These are phyloP conservation scores for Antheraea yamamai DNA, from an alignment of 2,888 invertebrate genomes.

Conservation along the genomic window DNA sequence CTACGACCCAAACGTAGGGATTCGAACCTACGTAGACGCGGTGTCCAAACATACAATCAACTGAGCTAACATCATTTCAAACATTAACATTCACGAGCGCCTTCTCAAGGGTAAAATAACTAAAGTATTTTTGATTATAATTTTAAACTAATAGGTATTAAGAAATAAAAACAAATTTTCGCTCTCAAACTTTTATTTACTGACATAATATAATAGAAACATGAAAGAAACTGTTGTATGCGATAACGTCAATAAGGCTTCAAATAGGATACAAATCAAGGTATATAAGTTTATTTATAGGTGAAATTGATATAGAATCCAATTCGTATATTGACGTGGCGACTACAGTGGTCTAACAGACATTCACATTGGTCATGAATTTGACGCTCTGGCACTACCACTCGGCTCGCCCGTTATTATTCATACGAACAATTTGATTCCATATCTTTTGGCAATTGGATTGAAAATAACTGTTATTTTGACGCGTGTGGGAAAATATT, in stretches of 20 bases:
- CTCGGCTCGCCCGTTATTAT: conserved; percentile 41
- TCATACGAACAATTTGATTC: conserved; percentile 13
- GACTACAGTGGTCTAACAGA: conserved; percentile 64
- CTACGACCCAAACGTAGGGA: no score
- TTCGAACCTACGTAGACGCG: no score
- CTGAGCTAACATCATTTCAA: no score
- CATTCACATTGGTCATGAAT: conserved; percentile 74
- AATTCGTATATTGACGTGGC: conserved; percentile 30
- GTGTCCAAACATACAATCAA: no score
- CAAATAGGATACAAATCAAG: background rate
- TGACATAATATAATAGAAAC: background rate
- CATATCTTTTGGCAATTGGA: conserved; percentile 2
- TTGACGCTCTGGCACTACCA: conserved; percentile 74
- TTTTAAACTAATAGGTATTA: background rate
- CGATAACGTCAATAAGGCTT: background rate
- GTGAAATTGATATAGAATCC: conserved; percentile 30
- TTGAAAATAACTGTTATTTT: background rate
- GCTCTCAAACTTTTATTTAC: background rate
- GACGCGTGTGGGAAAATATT: background rate
- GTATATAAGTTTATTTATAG: background rate
- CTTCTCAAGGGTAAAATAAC: no score
- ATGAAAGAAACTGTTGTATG: background rate
- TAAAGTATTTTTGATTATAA: no score
- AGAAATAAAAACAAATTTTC: background rate
- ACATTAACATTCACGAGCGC: no score